Evolutionary conservation across 2,797 vertebrate species (phyloP), one percentile per base, ranked within the genome.

Genomic region (Chiloscyllium punctatum): DNA sequence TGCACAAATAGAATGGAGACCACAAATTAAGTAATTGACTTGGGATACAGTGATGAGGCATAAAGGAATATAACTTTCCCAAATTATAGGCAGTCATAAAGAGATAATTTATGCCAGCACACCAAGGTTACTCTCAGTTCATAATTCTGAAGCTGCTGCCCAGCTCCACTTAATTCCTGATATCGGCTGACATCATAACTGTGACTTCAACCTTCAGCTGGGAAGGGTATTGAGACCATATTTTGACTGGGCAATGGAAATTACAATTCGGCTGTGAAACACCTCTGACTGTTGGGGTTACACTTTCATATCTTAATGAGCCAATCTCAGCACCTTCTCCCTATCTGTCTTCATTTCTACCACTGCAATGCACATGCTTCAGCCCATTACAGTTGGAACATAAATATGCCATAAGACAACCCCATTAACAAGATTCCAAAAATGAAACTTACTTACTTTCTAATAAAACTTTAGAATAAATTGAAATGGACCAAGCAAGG

Each of bases 41-140:
- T 92, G 62, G 62, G 33, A 90, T 30, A 66, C 21, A 92, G 62
- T 92, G 42, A 68, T 69, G 42, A 92, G 37, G 90, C 62, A 92
- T 66, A 92, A 42, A 92, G 90, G 53, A 62, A 92, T 69, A 69
- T 69, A 69, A 69, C 18, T 42, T 37, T 21, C n/a, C 37, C 2
- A 68, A 68, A 42, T 92, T 69, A 92, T 69, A 92, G 11, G 18
- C 3, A 68, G 66, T n/a, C 87, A 90, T 62, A n/a, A 42, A 68
- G 90, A 92, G 66, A 92, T 69, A 21, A 92, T 92, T 92, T 92
- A 92, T 92, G 66, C 62, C 62, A 92, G n/a, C 27, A 92, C 62
- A 13, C 66, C 57, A 92, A 92, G n/a, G 90, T 92, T n/a, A 11
- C 57, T 9, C 23, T 92, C n/a, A 92, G 62, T 92, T n/a, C 62